phyloP scores from a whole-genome alignment of 2,888 invertebrate species.

The Drosophila borborema region DNA sequence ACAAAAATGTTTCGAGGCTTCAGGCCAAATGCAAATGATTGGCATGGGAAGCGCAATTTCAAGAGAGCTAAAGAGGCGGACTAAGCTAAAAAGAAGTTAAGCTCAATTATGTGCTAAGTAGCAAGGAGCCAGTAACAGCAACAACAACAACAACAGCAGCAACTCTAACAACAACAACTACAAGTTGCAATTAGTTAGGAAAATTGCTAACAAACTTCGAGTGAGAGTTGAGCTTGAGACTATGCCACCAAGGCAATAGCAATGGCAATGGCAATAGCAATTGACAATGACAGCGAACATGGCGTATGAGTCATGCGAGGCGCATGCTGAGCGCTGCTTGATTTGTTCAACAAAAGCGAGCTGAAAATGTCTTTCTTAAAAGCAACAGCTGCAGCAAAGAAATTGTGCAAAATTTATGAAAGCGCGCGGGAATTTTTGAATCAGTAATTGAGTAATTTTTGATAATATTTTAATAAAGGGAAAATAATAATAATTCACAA shows the following conservation, averaged over 20 bases:
- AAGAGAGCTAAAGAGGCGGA: slow-evolving; percentile 32
- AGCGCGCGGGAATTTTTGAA: not conserved
- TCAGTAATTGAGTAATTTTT: not conserved
- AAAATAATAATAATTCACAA: no score
- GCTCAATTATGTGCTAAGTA: slow-evolving; percentile 76
- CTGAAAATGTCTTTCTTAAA: not conserved
- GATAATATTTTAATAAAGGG: no score
- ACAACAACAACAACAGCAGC: slow-evolving; percentile 9
- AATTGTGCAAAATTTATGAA: not conserved
- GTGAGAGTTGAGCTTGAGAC: slow-evolving; percentile 44
- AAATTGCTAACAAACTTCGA: slow-evolving; percentile 49
- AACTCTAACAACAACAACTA: slow-evolving; percentile 14
- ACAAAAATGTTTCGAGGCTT: slow-evolving; percentile 23
- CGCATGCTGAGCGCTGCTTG: not conserved
- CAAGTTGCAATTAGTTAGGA: slow-evolving; percentile 53
- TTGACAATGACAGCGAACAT: slow-evolving; percentile 47
- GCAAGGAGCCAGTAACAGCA: slow-evolving; percentile 48
- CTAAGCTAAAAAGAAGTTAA: slow-evolving; percentile 57
- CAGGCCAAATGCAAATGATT: slow-evolving; percentile 69
- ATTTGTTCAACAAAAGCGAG: not conserved
- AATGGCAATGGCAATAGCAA: slow-evolving; percentile 11
- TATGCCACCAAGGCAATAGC: not conserved
- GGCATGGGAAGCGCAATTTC: slow-evolving; percentile 71
- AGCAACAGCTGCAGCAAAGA: not conserved
- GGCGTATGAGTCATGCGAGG: slow-evolving; percentile 50